Evolutionary conservation across 2,113 vertebrate genomes (phyloP).

Genomic region (Epinephelus cyanopodus): DNA sequence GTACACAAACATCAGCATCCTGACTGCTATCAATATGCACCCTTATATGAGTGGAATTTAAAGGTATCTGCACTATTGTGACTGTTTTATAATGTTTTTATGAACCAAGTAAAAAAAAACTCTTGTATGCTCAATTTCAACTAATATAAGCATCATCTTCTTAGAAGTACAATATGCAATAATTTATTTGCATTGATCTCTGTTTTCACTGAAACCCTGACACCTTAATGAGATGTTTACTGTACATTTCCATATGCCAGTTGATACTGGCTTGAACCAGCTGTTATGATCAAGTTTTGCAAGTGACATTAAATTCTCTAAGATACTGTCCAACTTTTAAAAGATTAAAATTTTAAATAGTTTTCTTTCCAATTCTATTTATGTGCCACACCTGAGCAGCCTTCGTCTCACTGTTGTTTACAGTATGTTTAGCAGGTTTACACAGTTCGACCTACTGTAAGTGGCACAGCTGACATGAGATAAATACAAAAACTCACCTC

Average conservation of each 20-base stretch:
- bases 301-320: too few relatives aligned
- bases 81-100: neutral
- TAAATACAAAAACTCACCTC: constrained; percentile 80
- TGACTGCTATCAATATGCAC: neutral
- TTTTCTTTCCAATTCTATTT: neutral
- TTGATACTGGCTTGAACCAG: too few relatives aligned
- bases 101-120: neutral
- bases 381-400: neutral
- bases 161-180: neutral
- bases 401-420: neutral
- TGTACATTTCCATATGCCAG: too few relatives aligned
- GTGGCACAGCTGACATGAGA: constrained; percentile 16
- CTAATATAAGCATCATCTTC: neutral
- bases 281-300: too few relatives aligned
- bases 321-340: too few relatives aligned
- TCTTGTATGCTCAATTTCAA: neutral
- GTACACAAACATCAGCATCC: neutral
- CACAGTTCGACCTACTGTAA: constrained; percentile 6
- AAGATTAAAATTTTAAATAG: neutral
- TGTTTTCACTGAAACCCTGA: too few relatives aligned
- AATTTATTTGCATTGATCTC: neutral
- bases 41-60: neutral
- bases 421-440: constrained; percentile 3
- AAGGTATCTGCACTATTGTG: neutral
- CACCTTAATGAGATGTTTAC: too few relatives aligned